These are phyloP conservation scores for Caenorhabditis angaria DNA, from an alignment of 2,888 invertebrate species.

Conservation along the genomic window DNA sequence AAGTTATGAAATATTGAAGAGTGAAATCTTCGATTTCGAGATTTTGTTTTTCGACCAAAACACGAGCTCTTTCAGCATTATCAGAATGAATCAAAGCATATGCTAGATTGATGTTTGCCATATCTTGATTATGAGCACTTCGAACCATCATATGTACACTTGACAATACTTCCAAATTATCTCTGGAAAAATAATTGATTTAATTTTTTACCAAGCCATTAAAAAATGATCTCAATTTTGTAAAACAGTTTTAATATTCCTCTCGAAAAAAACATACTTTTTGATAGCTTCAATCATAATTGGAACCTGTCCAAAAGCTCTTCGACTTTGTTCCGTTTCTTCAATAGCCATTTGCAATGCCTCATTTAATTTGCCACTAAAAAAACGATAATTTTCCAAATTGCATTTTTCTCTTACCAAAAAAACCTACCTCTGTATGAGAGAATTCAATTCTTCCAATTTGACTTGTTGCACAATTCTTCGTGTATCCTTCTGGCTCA, in stretches of 20 bases:
- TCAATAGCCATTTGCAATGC: constrained; percentile 38
- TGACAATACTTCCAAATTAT: constrained; percentile 19
- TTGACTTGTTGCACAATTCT: constrained; percentile 37
- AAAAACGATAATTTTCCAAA: constrained; percentile 5
- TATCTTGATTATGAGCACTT: constrained; percentile 18
- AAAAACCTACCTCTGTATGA: constrained; percentile 24
- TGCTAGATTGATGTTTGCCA: constrained; percentile 38
- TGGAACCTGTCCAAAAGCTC: constrained; percentile 43
- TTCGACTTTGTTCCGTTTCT: constrained; percentile 20
- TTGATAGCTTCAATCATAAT: constrained; percentile 39
- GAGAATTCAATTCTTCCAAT: constrained; percentile 18
- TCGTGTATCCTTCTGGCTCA: constrained; percentile 11
- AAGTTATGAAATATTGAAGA: constrained; percentile 34
- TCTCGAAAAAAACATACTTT: neutral
- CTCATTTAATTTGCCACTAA: constrained; percentile 23
- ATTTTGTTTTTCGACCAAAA: constrained; percentile 35
- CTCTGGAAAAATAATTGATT: constrained; percentile 7
- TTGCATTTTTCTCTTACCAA: neutral
- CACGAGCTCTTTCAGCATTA: constrained; percentile 15
- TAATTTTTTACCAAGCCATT: neutral
- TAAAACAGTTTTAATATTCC: no score
- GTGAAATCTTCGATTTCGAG: constrained; percentile 18
- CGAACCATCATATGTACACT: constrained; percentile 37
- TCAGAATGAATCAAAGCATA: constrained; percentile 34
- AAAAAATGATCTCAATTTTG: no score